Base-by-base conservation (phyloP, 2,888 invertebrate genomes). In the Drosophila anomelani region DNA sequence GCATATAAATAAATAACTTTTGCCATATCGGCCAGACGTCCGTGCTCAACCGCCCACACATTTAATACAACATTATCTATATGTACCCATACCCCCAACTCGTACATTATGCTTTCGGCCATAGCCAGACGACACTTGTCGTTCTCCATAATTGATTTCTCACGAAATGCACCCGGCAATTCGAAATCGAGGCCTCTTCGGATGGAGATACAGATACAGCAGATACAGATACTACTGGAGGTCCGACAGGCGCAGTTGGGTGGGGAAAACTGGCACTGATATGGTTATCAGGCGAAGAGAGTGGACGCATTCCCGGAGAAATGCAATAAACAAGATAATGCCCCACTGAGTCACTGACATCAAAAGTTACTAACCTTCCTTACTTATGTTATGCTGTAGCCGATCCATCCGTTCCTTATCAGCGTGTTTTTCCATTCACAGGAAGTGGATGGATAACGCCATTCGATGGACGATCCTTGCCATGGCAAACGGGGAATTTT, bases 301-400 rank as follows among this genome's bases (percentile, higher is more conserved):
- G 23, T 43, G 49, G 15, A 15, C 32, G 46, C 29, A 26, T n/a
- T 66, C 29, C 51, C 13, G 38, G 70, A 49, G 75, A 66, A 56
- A 55, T 67, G 69, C 54, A 81, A 79, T 70, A 85, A 76, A 51
- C 60, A 69, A 84, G 87, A 89, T 84, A 84, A 66, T 79, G 63
- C n/a, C 39, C 54, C 55, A 68, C 73, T 83, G 85, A 87, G 80
- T 85, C 83, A 84, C 77, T 84, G 85, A 85, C 83, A 76, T 81
- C 66, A 44, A 61, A 55, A 70, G 63, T 81, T 79, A 74, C 66
- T 74, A 86, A 72, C 89, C 89, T 83, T 80, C 68, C 36, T 61
- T 26, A 59, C 32, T n/a, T 47, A 46, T 36, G 32, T 26, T 54
- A 47, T 41, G 71, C 46, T 56, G 9, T 20, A 2, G 49, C 29